These are phyloP conservation scores for Lutjanus argentimaculatus DNA, from an alignment of 2,797 vertebrate genomes.

Conservation along the genomic window DNA sequence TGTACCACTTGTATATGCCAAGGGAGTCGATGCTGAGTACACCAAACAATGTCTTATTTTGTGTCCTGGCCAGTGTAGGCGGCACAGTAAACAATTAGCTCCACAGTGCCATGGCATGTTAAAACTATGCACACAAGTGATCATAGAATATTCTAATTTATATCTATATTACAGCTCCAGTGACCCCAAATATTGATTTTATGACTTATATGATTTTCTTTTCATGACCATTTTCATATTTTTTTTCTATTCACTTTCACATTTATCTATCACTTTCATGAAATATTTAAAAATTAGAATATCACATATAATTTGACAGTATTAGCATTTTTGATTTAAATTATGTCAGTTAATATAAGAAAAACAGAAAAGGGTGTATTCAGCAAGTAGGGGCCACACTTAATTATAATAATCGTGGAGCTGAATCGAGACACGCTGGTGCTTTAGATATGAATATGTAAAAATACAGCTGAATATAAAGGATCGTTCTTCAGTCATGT, in stretches of 20 bases:
- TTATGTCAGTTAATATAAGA: not conserved
- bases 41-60: not conserved
- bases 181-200: not conserved
- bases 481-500: not conserved
- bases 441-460: constrained; percentile 2
- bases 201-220: not conserved
- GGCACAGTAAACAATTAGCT: not conserved
- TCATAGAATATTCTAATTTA: not conserved
- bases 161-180: not conserved
- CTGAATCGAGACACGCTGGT: not conserved
- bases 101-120: not conserved
- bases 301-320: not conserved
- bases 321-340: not conserved
- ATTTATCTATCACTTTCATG: not conserved
- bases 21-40: not conserved
- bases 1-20: not conserved
- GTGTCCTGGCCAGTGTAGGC: not conserved
- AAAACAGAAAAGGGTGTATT: not conserved
- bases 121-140: not conserved
- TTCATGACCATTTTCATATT: not conserved
- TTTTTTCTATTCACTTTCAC: not conserved
- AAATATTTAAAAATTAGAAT: not conserved
- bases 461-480: not conserved
- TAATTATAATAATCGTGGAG: not conserved
- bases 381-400: not conserved